These are phyloP conservation scores for Ailuropoda melanoleuca DNA, from an alignment of 2,113 vertebrate genomes.

Conservation along the genomic window DNA sequence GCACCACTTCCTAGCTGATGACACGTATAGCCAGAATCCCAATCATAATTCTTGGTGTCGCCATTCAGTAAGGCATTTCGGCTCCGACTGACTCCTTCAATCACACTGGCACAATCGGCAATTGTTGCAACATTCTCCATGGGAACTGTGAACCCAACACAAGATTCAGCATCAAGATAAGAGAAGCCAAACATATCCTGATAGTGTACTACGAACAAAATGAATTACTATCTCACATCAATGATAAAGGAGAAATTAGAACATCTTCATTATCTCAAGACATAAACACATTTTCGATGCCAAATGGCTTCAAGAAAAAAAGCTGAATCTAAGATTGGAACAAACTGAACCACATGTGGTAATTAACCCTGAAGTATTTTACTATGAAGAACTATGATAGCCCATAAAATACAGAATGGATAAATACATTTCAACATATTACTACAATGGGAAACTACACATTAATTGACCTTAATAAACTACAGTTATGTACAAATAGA, in stretches of 20 bases:
- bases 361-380: conserved; percentile 23
- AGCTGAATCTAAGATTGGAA: conserved; percentile 6
- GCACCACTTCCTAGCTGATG: conserved; percentile 98
- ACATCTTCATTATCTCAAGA: conserved; percentile 15
- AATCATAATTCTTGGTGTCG: conserved; percentile 98
- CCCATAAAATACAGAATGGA: neutral
- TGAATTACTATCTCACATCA: conserved; percentile 19
- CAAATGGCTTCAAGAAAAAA: neutral
- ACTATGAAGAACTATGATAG: neutral
- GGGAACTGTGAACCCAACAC: conserved; percentile 88
- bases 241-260: conserved; percentile 26
- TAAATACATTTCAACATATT: neutral
- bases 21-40: conserved; percentile 99
- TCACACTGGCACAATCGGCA: conserved; percentile 93
- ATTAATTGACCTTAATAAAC: conserved; percentile 2
- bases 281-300: conserved; percentile 1
- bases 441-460: neutral
- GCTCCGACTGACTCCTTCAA: conserved; percentile 97
- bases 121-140: conserved; percentile 95
- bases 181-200: conserved; percentile 43
- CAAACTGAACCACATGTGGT: neutral
- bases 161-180: conserved; percentile 51
- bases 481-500: neutral
- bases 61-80: conserved; percentile 97
- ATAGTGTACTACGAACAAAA: conserved; percentile 26